Conservation (phyloP, 2,797 vertebrate species). For the Odontamblyopus rebecca region DNA sequence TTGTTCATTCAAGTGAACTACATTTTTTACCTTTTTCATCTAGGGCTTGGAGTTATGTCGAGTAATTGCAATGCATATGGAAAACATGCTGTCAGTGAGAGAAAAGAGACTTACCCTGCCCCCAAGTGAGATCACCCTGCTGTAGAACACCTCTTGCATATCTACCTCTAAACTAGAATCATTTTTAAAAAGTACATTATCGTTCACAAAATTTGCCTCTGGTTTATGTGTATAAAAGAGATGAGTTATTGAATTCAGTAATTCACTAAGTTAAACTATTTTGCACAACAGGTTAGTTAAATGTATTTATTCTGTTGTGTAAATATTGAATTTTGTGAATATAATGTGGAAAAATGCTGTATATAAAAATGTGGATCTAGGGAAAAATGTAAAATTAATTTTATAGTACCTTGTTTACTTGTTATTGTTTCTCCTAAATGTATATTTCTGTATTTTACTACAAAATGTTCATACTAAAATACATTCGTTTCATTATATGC, state of each 20-base stretch:
- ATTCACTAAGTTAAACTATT: background rate
- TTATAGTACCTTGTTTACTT: slow-evolving; percentile 6
- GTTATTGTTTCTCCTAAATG: background rate
- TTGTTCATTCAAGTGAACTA: background rate
- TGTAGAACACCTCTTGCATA: slow-evolving; percentile 70
- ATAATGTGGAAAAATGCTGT: slow-evolving; percentile 32
- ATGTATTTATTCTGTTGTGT: background rate
- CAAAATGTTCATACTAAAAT: slow-evolving; percentile 17
- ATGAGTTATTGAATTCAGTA: background rate
- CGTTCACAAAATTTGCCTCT: background rate
- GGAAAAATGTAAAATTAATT: background rate
- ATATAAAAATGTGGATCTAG: slow-evolving; percentile 45
- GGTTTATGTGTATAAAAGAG: background rate
- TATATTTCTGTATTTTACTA: background rate
- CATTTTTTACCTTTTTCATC: slow-evolving; percentile 28
- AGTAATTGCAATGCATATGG: slow-evolving; percentile 91
- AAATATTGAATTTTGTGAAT: slow-evolving; percentile 35
- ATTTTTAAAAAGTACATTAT: background rate
- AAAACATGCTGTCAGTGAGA: slow-evolving; percentile 86
- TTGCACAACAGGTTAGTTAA: background rate
- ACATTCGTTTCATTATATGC: background rate
- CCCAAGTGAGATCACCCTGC: slow-evolving; percentile 94
- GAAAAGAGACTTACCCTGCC: slow-evolving; percentile 93
- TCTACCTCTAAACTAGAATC: slow-evolving; percentile 8
- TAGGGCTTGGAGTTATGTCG: slow-evolving; percentile 95